Evolutionary conservation across 2,888 invertebrate species (phyloP).

Genomic region (Microdon myrmicae): DNA sequence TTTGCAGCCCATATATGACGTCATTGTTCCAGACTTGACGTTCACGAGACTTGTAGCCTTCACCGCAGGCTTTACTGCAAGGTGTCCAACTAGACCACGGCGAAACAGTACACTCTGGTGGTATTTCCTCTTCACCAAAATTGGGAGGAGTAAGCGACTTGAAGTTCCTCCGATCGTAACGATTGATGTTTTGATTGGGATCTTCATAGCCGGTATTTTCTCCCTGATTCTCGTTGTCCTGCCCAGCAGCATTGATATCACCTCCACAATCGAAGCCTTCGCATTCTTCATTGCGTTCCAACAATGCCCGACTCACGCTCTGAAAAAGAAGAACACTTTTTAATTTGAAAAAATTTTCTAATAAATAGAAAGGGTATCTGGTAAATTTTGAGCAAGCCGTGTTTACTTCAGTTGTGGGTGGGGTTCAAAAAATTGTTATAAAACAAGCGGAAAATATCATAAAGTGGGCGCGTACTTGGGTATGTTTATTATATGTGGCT

Average conservation of each 20-base stretch:
- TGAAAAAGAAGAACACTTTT: no score
- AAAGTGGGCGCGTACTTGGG: no score
- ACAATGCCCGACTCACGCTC: conserved; percentile 62
- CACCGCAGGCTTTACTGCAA: conserved; percentile 82
- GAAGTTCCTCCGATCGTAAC: conserved; percentile 14
- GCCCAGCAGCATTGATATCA: conserved; percentile 56
- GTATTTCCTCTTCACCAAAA: conserved; percentile 59
- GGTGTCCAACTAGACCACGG: conserved; percentile 86
- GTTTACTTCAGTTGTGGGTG: no score
- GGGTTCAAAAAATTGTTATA: no score
- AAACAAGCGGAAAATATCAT: no score
- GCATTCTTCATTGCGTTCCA: conserved; percentile 69
- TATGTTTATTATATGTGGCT: no score
- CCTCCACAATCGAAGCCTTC: conserved; percentile 63
- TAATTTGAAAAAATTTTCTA: no score
- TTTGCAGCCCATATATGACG: conserved; percentile 59
- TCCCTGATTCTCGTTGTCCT: conserved; percentile 56
- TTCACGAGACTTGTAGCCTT: conserved; percentile 74
- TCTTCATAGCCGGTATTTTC: not conserved
- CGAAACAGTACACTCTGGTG: conserved; percentile 72
- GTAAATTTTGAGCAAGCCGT: no score
- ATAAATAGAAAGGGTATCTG: no score
- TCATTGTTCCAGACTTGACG: conserved; percentile 64
- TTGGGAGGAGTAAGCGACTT: conserved; percentile 12
- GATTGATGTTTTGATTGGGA: not conserved